These are phyloP conservation scores for Microcebus jonahi DNA, from an alignment of 2,113 vertebrate species.

Conservation along the genomic window DNA sequence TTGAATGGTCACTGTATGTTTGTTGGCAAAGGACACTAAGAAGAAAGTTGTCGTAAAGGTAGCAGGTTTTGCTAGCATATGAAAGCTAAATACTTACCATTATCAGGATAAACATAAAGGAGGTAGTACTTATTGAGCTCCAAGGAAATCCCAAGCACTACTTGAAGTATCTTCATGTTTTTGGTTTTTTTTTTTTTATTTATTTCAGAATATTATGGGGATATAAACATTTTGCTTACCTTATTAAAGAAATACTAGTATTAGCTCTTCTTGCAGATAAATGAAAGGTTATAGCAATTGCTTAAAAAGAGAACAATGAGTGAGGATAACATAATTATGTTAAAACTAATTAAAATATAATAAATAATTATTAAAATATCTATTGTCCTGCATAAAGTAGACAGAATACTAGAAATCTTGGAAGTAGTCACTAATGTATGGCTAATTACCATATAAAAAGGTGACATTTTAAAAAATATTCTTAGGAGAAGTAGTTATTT, in stretches of 20 bases:
- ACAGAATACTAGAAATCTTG: background rate
- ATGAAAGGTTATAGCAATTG: background rate
- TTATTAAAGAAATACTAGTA: background rate
- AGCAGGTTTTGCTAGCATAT: background rate
- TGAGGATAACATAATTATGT: background rate
- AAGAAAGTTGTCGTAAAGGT: background rate
- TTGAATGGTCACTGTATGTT: background rate
- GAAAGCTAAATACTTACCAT: background rate
- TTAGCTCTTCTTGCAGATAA: background rate
- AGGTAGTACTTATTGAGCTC: background rate
- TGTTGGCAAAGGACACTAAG: background rate
- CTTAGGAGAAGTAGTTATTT: background rate
- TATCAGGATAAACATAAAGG: background rate
- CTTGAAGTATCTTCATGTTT: background rate
- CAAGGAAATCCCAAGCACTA: background rate
- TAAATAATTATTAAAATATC: background rate
- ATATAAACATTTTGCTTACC: no score
- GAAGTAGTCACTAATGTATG: background rate
- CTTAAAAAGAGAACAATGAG: background rate
- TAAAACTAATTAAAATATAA: background rate
- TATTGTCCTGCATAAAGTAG: background rate
- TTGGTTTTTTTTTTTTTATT: no score
- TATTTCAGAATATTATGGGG: no score
- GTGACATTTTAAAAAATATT: background rate
- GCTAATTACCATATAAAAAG: background rate